Evolutionary conservation across 2,888 invertebrate species (phyloP).

Genomic region (Caenorhabditis japonica): DNA sequence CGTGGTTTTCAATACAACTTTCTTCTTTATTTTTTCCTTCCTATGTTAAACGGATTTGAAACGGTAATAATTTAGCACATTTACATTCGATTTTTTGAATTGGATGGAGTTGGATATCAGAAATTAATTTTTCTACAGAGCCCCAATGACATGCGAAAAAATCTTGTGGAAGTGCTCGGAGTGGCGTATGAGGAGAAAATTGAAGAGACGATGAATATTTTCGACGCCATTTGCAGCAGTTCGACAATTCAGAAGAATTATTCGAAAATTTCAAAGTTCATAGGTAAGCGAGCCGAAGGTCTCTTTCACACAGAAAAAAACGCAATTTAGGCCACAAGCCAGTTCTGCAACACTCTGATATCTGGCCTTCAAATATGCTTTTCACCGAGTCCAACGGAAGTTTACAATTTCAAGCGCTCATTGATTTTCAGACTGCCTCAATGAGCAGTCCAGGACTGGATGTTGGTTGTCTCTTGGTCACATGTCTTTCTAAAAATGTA

Average conservation of each 20-base stretch:
- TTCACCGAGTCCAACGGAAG: not conserved
- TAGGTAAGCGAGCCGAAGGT: conserved; percentile 15
- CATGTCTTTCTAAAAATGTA: conserved; percentile 38
- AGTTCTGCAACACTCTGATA: conserved; percentile 35
- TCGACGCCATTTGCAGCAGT: conserved; percentile 22
- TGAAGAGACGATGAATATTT: conserved; percentile 35
- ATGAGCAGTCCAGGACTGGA: conserved; percentile 41
- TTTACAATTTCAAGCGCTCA: conserved; percentile 35
- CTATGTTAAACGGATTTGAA: too few relatives aligned
- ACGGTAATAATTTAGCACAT: too few relatives aligned
- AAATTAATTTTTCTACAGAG: conserved; percentile 15
- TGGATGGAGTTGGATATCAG: too few relatives aligned
- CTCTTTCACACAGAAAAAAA: not conserved
- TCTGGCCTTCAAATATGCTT: conserved; percentile 38
- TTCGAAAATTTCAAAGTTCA: conserved; percentile 17
- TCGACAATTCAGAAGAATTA: conserved; percentile 22
- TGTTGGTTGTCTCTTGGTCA: conserved; percentile 23
- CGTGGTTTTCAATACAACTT: too few relatives aligned
- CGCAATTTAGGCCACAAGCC: conserved; percentile 29
- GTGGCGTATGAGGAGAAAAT: conserved; percentile 32
- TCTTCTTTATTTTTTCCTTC: too few relatives aligned
- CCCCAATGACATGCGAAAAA: conserved; percentile 21
- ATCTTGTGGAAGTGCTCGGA: conserved; percentile 16
- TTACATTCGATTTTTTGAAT: too few relatives aligned
- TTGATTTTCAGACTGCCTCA: conserved; percentile 44